Evolutionary conservation across 2,113 vertebrate genomes (phyloP), one percentile per base, ranked within the genome.

Genomic region (Peromyscus maniculatus): DNA sequence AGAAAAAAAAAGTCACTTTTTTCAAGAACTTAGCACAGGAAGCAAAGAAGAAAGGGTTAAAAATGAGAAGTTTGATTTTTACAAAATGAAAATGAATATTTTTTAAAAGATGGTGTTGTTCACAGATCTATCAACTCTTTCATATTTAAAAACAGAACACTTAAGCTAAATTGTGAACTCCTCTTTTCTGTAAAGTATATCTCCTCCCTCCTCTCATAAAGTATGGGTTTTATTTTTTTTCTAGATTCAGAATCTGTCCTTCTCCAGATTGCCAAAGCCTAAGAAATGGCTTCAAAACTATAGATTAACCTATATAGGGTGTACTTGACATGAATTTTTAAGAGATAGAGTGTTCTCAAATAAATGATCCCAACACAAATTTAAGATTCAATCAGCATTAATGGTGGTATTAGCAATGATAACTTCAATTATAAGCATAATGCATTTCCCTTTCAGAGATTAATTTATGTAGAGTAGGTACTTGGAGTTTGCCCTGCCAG

Each of bases 311-410:
- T 97, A 96, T 97, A 93, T 84, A 95, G 62, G 74, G n/a, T 96
- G 55, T 94, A 94, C 96, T 96, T 97, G 96, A 97, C 89, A 94
- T 96, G 94, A 97, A 96, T 96, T 97, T 98, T 97, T 97, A 97
- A 97, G 84, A 97, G 94, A 97, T 90, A 96, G 87, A 96, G 87
- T 95, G 82, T 93, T 94, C 95, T 97, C 91, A 96, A 98, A 96
- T 97, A 97, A 96, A 97, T 96, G 96, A 96, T 97, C 87, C 94
- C 96, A 97, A 97, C 78, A 97, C 95, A 97, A 97, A 97, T 97
- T 97, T 95, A 96, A 97, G 96, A 97, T 98, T 97, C 96, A 97
- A 96, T 98, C 97, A 97, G 97, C 93, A 98, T 97, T 98, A 97
- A 98, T 98, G 91, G 91, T 95, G 91, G 96, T 97, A 96, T 97